These are phyloP conservation scores for Tachypleus tridentatus DNA, from an alignment of 1,140 invertebrate species.

Conservation along the genomic window DNA sequence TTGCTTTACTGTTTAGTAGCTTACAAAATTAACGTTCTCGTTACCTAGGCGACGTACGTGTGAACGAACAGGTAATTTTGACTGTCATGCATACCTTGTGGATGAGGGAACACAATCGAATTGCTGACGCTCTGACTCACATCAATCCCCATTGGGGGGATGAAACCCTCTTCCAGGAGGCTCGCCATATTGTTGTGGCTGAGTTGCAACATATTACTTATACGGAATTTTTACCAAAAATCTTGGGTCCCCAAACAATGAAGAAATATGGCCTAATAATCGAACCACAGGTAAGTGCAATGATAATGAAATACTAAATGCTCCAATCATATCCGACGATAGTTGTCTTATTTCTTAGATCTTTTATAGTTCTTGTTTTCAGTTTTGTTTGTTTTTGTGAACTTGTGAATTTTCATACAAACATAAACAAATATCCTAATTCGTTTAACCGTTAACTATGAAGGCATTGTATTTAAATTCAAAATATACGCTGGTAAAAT, in stretches of 20 bases:
- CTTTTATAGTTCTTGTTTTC: no score
- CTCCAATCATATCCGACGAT: no score
- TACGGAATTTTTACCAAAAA: constrained; percentile 71
- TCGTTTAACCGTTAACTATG: no score
- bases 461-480: no score
- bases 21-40: constrained; percentile 34
- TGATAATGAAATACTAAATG: no score
- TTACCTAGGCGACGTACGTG: constrained; percentile 59
- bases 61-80: constrained; percentile 75
- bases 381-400: no score
- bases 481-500: no score
- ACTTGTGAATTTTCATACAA: no score
- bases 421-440: no score
- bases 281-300: constrained; percentile 30
- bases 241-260: constrained; percentile 45
- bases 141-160: constrained; percentile 79
- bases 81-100: constrained; percentile 76
- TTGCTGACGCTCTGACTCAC: constrained; percentile 57
- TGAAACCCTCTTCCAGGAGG: constrained; percentile 76
- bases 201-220: constrained; percentile 78
- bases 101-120: constrained; percentile 77
- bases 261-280: constrained; percentile 26
- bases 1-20: constrained; percentile 13
- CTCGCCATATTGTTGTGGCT: constrained; percentile 61
- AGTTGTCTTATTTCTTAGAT: no score